Conservation (phyloP, 2,113 vertebrate genomes). For the Nesoenas mayeri region DNA sequence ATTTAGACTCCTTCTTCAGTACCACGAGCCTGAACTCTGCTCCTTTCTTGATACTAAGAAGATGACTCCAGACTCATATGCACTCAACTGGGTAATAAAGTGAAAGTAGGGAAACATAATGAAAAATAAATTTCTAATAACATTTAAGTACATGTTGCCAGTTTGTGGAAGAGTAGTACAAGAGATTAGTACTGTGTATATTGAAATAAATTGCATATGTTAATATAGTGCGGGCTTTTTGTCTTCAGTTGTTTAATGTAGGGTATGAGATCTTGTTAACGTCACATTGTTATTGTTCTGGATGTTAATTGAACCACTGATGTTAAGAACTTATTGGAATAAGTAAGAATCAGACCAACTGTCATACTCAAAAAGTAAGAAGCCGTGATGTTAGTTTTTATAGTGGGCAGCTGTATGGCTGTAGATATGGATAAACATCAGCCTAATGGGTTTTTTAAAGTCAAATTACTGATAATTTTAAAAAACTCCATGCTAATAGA, state of each 20-base stretch:
- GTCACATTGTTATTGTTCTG: not conserved
- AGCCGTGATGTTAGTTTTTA: not conserved
- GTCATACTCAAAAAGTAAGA: not conserved
- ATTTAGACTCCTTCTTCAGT: constrained; percentile 93
- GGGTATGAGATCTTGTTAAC: not conserved
- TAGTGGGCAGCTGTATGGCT: not conserved
- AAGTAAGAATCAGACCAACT: not conserved
- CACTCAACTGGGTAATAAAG: constrained; percentile 93
- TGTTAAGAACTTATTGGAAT: not conserved
- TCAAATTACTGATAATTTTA: not conserved
- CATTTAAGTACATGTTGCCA: not conserved
- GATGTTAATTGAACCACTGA: not conserved
- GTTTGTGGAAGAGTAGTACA: not conserved
- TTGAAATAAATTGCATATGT: not conserved
- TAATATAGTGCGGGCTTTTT: not conserved
- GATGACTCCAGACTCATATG: constrained; percentile 96
- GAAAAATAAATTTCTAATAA: constrained; percentile 73
- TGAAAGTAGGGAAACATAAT: constrained; percentile 82
- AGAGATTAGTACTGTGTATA: not conserved
- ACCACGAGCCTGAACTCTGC: constrained; percentile 97
- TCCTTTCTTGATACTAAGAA: constrained; percentile 98
- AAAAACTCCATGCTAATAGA: not conserved
- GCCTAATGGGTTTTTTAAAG: not conserved
- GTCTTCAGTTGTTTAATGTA: not conserved
- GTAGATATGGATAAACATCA: not conserved